These are phyloP conservation scores for Acrobasis consociella DNA, from an alignment of 2,888 invertebrate genomes.

Conservation along the genomic window DNA sequence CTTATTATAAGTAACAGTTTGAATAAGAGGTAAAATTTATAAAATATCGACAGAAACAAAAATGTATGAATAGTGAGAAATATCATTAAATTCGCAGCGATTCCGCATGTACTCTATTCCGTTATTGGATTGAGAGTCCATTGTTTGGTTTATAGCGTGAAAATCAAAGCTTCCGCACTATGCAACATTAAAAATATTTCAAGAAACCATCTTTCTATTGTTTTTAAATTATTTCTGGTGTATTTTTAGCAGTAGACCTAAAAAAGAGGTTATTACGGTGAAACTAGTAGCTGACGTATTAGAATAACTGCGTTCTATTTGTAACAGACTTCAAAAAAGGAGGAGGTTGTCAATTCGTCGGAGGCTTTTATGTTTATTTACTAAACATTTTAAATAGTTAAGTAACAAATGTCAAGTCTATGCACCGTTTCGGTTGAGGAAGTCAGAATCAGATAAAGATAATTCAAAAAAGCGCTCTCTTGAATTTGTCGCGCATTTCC, in stretches of 20 bases:
- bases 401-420: too few relatives aligned
- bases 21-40: constrained; percentile 2
- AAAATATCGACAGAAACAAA: constrained; percentile 32
- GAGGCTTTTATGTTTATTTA: too few relatives aligned
- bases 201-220: constrained; percentile 18
- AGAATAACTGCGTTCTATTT: neutral
- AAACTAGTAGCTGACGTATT: neutral
- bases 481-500: constrained; percentile 59
- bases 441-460: constrained; percentile 32
- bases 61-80: constrained; percentile 51
- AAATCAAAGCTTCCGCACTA: constrained; percentile 65
- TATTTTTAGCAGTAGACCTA: neutral
- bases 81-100: constrained; percentile 54
- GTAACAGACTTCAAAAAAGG: too few relatives aligned
- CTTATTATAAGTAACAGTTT: too few relatives aligned
- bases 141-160: constrained; percentile 59
- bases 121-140: constrained; percentile 50
- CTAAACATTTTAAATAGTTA: too few relatives aligned
- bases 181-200: constrained; percentile 32
- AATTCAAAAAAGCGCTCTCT: constrained; percentile 48
- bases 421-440: neutral
- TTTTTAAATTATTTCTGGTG: constrained; percentile 13
- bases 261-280: neutral
- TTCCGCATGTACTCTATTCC: constrained; percentile 46
- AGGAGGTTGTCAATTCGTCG: too few relatives aligned